These are phyloP conservation scores for Andrena marginata DNA, from an alignment of 2,888 invertebrate species.

Conservation along the genomic window DNA sequence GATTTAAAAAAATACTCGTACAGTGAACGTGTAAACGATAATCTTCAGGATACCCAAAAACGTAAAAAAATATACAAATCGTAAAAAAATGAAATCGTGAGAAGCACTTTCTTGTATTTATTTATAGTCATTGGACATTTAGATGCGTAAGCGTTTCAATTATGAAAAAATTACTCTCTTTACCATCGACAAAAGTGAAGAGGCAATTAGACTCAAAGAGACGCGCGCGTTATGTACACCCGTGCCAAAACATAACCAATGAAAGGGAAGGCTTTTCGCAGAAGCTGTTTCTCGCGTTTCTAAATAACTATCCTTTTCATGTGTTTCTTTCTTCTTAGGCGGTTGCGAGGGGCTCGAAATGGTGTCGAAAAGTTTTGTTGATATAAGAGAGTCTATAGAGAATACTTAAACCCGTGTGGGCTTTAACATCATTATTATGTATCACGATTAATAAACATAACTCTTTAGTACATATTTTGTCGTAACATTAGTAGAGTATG, in stretches of 20 bases:
- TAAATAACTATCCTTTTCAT: conserved; percentile 47
- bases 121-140: conserved; percentile 35
- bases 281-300: conserved; percentile 55
- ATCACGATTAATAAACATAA: not conserved
- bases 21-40: conserved; percentile 2
- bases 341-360: conserved; percentile 4
- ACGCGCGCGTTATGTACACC: conserved; percentile 63
- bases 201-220: conserved; percentile 42
- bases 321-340: conserved; percentile 9
- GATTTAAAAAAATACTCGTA: too few relatives aligned
- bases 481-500: not conserved
- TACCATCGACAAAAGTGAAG: conserved; percentile 34
- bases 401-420: not conserved
- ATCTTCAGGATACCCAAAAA: conserved; percentile 1
- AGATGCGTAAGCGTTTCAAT: conserved; percentile 24
- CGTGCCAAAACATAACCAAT: conserved; percentile 83
- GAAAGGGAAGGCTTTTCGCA: conserved; percentile 64
- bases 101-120: conserved; percentile 44
- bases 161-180: conserved; percentile 30
- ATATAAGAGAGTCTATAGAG: not conserved
- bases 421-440: not conserved
- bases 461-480: not conserved
- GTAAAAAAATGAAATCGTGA: not conserved
- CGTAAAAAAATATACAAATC: not conserved
- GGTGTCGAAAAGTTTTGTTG: not conserved